A percentile compares a stretch with the other conserved stretches of the same genome.
These are phyloP conservation scores for Pantherophis alleghaniensis DNA, from an alignment of 2,797 vertebrate species.

Conservation along the genomic window DNA sequence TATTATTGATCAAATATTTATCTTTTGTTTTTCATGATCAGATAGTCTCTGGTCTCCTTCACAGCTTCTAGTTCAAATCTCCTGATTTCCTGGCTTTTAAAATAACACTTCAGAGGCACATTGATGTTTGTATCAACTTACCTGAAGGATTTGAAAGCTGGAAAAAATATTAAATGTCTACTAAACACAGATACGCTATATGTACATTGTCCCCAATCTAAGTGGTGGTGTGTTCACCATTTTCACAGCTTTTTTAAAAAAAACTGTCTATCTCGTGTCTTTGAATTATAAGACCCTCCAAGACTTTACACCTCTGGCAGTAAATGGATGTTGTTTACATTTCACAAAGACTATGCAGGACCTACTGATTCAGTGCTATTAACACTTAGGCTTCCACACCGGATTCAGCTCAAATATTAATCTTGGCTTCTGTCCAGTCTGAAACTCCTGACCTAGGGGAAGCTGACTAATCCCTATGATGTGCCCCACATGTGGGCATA, in stretches of 20 bases:
- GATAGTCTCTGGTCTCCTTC: neutral
- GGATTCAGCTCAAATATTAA: constrained; percentile 28
- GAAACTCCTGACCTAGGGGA: constrained; percentile 11
- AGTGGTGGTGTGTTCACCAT: neutral
- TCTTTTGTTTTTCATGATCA: neutral
- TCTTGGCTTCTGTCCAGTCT: constrained; percentile 7
- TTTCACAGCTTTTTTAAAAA: neutral
- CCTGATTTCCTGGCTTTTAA: neutral
- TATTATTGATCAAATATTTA: neutral
- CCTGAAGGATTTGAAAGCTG: neutral
- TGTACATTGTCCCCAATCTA: neutral
- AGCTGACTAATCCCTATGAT: constrained; percentile 4
- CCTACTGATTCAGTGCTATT: constrained; percentile 11
- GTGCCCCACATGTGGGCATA: neutral
- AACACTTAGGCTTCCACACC: constrained; percentile 17
- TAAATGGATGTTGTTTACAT: neutral
- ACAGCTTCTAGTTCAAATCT: neutral
- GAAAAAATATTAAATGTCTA: neutral
- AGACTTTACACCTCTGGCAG: neutral
- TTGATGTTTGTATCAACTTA: neutral
- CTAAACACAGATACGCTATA: neutral
- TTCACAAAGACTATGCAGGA: neutral
- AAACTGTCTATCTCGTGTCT: neutral
- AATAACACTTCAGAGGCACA: neutral
- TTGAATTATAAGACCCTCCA: constrained; percentile 1